Evolutionary conservation across 2,888 invertebrate species (phyloP), one percentile per base, ranked within the genome.

Genomic region (Chloroclystis v-ata): DNA sequence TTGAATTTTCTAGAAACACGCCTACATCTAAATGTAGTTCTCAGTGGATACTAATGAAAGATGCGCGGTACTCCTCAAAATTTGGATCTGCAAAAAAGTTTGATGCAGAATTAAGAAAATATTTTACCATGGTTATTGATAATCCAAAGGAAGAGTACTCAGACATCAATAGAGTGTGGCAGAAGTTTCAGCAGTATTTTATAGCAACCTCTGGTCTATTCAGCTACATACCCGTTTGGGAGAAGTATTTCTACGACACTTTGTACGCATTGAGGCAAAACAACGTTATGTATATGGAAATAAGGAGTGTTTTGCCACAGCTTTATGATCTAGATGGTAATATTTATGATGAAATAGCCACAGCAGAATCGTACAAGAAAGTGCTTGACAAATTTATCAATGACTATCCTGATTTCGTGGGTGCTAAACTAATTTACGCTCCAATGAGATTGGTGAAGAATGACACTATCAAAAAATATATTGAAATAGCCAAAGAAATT

Each of bases 401-500:
- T 0, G 86, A 89, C 12, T 83, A 93, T 71, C 91, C 91, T 1
- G 91, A 91, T 54, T 94, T 93, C 56, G 82, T 90, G 44, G 94
- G 94, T 0, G 90, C 89, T 0, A 92, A 91, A 60, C 63, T 93
- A 20, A 94, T 94, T 52, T 94, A 92, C 60, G 92, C 93, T 0
- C 92, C 93, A 0, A 41, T 81, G 0, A 89, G 93, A 51, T 67
- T 71, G 1, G 86, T 89, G 0, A 69, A 85, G 10, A 51, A 61
- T 0, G 57, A 67, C 10, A 78, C 81, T 0, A 67, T 92, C 0
- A 67, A 77, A 0, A 61, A 74, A 0, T 91, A 91, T 60, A 67
- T 92, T 10, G 52, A 68, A 47, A 80, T 58, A n/a, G 82, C 84
- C 0, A 73, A 61, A 46, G 55, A 67, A 55, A 70, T 91, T n/a